Conservation (phyloP, 2,888 invertebrate genomes). For the Heliconius charithonia region DNA sequence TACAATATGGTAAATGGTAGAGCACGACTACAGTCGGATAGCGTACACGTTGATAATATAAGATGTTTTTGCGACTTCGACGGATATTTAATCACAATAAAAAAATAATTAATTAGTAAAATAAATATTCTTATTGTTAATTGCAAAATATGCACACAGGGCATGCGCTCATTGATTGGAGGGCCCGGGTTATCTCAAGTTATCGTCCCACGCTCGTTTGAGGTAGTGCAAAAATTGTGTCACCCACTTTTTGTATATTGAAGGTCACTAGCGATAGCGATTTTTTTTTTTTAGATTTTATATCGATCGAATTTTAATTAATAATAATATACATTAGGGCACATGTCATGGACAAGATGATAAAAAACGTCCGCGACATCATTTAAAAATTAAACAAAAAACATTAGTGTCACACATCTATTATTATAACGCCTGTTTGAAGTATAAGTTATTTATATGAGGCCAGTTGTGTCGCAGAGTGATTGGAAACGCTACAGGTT, state of each 20-base stretch:
- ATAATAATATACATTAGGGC: conserved; percentile 54
- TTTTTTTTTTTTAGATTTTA: conserved; percentile 57
- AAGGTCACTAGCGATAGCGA: conserved; percentile 71
- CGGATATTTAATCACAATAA: background rate
- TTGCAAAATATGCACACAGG: conserved; percentile 41
- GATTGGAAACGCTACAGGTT: no score
- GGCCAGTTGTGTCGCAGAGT: no score
- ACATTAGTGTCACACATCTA: conserved; percentile 14
- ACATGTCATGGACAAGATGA: conserved; percentile 70
- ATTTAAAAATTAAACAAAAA: conserved; percentile 44
- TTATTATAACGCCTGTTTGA: background rate
- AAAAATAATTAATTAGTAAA: conserved; percentile 18
- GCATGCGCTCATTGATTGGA: conserved; percentile 44
- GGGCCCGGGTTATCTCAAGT: conserved; percentile 52
- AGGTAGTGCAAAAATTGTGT: conserved; percentile 59
- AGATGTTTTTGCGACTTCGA: background rate
- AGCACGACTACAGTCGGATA: background rate
- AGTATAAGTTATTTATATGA: background rate
- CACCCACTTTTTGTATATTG: conserved; percentile 77
- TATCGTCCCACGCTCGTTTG: conserved; percentile 47
- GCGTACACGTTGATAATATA: background rate
- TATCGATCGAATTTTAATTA: conserved; percentile 64
- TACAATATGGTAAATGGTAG: background rate
- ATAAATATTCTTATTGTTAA: conserved; percentile 20
- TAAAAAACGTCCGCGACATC: conserved; percentile 56